These are phyloP conservation scores for Spilosoma lubricipeda DNA, from an alignment of 2,888 invertebrate genomes.

Conservation along the genomic window DNA sequence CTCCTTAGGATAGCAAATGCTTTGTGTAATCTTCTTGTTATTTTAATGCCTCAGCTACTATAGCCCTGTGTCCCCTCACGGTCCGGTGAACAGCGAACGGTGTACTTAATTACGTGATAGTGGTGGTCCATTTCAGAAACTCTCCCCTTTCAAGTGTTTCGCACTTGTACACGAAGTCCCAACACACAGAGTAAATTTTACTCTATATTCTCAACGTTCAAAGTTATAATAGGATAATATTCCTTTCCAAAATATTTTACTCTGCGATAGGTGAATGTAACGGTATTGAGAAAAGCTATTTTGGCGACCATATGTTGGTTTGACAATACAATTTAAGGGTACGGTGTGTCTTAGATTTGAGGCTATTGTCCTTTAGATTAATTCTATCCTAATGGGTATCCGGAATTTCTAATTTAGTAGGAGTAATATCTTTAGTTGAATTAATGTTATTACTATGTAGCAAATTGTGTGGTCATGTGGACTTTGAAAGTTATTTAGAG, in stretches of 20 bases:
- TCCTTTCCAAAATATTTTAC: constrained; percentile 1
- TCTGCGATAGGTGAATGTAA: constrained; percentile 27
- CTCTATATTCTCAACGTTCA: neutral
- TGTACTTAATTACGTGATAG: constrained; percentile 85
- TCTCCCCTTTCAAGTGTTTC: constrained; percentile 65
- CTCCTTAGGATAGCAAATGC: constrained; percentile 49
- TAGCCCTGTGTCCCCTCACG: constrained; percentile 73
- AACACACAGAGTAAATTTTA: constrained; percentile 46
- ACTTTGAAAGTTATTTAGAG: neutral
- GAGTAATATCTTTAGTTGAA: constrained; percentile 61
- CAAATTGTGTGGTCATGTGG: constrained; percentile 16
- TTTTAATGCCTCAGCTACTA: constrained; percentile 73
- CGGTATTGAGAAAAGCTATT: constrained; percentile 39
- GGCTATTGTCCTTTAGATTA: constrained; percentile 76
- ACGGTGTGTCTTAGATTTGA: constrained; percentile 67
- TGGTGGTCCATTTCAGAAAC: constrained; percentile 74
- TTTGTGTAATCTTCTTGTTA: constrained; percentile 48
- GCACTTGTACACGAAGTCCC: constrained; percentile 49
- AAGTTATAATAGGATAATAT: constrained; percentile 12
- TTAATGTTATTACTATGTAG: constrained; percentile 47
- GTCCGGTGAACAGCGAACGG: constrained; percentile 76
- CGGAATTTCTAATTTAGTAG: constrained; percentile 72
- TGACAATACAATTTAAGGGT: constrained; percentile 77
- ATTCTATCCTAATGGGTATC: constrained; percentile 71
- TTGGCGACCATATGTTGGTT: constrained; percentile 69